Conservation (phyloP, 1,140 invertebrate species). For the Caligus rogercresseyi region DNA sequence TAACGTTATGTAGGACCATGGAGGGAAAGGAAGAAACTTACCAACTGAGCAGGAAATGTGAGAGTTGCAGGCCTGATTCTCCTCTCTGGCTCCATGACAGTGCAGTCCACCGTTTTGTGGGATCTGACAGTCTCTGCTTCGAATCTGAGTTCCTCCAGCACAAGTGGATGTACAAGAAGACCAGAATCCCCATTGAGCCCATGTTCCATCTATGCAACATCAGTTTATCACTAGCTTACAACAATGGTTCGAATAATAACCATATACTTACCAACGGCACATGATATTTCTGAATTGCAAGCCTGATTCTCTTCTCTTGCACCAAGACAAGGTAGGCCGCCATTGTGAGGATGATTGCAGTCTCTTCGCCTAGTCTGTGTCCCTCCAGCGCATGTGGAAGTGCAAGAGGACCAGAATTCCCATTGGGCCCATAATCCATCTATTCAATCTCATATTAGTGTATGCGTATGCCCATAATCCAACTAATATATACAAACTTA, state of each 20-base stretch:
- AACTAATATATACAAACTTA: neutral
- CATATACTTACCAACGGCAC: neutral
- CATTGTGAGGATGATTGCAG: constrained; percentile 31
- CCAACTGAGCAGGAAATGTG: neutral
- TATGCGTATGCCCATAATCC: too few species aligned
- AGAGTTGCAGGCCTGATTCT: constrained; percentile 22
- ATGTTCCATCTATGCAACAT: neutral
- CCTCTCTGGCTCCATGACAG: constrained; percentile 27
- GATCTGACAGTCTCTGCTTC: constrained; percentile 19
- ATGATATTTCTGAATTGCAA: neutral
- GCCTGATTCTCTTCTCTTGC: constrained; percentile 23
- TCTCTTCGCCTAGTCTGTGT: neutral
- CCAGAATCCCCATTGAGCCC: neutral
- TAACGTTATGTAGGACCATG: too few species aligned
- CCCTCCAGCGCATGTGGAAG: neutral
- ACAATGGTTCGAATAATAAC: too few species aligned
- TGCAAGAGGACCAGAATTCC: neutral
- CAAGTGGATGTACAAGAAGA: neutral
- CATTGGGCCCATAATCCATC: neutral
- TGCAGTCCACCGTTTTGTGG: constrained; percentile 33
- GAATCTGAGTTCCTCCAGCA: neutral
- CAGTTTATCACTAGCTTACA: too few species aligned
- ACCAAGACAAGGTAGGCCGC: constrained; percentile 30
- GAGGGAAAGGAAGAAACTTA: neutral
- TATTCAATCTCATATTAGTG: neutral